These are phyloP conservation scores for Hydractinia echinata DNA, from an alignment of 30 jellyfish, hydroid and myxozoan genomes.

Conservation along the genomic window DNA sequence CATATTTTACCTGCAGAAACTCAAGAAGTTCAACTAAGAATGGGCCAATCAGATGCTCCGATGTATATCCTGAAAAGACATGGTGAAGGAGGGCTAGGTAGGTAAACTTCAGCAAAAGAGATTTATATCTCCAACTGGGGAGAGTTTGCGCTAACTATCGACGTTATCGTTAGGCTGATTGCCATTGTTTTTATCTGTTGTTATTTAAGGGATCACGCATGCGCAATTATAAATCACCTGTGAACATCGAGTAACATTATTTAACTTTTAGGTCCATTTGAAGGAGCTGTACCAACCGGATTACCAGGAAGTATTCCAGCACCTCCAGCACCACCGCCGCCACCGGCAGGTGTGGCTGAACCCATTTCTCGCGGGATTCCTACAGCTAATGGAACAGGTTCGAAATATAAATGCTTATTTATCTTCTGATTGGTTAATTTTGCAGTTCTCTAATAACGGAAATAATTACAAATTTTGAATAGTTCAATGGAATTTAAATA, in stretches of 20 bases:
- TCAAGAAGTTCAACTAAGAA: slow-evolving; percentile 13
- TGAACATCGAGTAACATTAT: too few species aligned
- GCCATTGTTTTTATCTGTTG: neutral
- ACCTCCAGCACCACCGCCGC: slow-evolving; percentile 23
- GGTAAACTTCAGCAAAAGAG: too few species aligned
- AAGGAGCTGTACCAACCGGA: neutral
- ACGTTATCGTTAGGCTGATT: too few species aligned
- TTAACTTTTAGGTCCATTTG: neutral
- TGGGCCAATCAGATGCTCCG: slow-evolving; percentile 11
- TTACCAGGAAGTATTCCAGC: neutral
- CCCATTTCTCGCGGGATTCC: neutral
- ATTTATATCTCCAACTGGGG: too few species aligned
- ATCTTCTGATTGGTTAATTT: too few species aligned
- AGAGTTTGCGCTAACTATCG: too few species aligned
- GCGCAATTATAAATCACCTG: too few species aligned
- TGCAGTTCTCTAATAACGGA: neutral
- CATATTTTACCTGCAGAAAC: slow-evolving; percentile 13
- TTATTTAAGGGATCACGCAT: neutral
- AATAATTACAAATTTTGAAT: neutral
- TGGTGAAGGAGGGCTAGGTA: neutral
- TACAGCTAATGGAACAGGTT: slow-evolving; percentile 3
- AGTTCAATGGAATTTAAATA: neutral
- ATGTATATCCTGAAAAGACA: neutral
- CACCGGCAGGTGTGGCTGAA: neutral
- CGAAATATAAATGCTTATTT: neutral